Base-by-base conservation (phyloP, 2,797 vertebrate genomes). In the Acanthornis magna region DNA sequence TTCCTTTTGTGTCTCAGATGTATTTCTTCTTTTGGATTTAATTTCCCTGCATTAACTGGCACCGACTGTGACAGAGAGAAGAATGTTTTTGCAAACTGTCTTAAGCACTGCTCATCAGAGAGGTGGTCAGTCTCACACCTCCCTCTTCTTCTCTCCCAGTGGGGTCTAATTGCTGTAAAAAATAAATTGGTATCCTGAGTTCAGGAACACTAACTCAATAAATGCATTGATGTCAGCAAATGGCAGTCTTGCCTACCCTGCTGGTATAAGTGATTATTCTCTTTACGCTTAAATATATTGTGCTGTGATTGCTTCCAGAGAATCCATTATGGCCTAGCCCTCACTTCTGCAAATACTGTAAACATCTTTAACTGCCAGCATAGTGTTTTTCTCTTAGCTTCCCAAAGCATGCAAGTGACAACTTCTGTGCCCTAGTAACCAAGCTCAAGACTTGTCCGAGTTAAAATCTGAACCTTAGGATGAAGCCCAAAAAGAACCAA, bases 211-310 rank as follows among this genome's bases (percentile, higher is more conserved):
- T 91, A 91, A 82, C 78, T 92, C 87, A 91, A 62, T 94, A 94
- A 94, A 72, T 73, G 47, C 63, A 62, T 88, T 92, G 91, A 93
- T 76, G 89, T 89, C 76, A 88, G 63, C 70, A 93, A 95, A 67
- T 61, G 78, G 51, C 79, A 91, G 73, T 38, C 79, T 91, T 76
- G 40, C 51, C 82, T 86, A 73, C 43, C 75, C 79, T 93, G 93
- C 93, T 97, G 92, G 66, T 95, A 42, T 3, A 85, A 93, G 72
- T 89, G 62, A 95, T 95, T 91, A 85, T 93, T 92, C 80, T 82
- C 72, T 88, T 93, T 92, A 62, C 0, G 3, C 73, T 67, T 90
- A 88, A 93, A 86, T 92, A 94, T 67, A 61, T 32, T 57, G 32
- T 88, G 57, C 71, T 93, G 58, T 80, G 89, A 66, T 32, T 92